These are phyloP conservation scores for Hephaestus fuliginosus DNA, from an alignment of 2,797 vertebrate species.

Conservation along the genomic window DNA sequence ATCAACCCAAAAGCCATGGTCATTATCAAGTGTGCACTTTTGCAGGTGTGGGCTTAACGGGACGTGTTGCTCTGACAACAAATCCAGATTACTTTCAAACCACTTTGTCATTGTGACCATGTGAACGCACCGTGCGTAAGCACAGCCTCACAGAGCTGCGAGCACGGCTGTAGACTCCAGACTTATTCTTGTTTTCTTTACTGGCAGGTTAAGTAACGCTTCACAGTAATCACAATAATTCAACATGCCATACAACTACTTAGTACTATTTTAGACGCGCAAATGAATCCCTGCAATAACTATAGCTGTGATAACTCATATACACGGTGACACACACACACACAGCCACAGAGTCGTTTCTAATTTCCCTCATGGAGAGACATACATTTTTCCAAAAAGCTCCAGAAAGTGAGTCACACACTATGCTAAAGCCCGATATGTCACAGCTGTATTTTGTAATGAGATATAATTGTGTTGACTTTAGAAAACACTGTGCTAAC, in stretches of 20 bases:
- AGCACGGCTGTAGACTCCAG: neutral
- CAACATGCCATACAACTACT: constrained; percentile 38
- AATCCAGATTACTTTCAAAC: too few relatives aligned
- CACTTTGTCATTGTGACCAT: neutral
- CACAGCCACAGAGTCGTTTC: neutral
- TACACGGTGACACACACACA: neutral
- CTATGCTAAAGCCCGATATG: constrained; percentile 4
- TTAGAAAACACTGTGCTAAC: constrained; percentile 2
- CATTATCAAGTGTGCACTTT: too few relatives aligned
- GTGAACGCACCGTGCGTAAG: neutral
- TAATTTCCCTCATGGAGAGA: constrained; percentile 2
- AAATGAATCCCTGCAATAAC: constrained; percentile 23
- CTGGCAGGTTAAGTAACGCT: constrained; percentile 45
- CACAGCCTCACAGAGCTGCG: constrained; percentile 4
- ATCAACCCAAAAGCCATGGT: too few relatives aligned
- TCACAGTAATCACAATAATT: constrained; percentile 50
- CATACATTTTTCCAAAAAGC: neutral
- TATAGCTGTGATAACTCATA: constrained; percentile 9
- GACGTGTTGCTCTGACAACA: too few relatives aligned
- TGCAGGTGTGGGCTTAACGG: too few relatives aligned
- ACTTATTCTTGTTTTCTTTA: constrained; percentile 1
- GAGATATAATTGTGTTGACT: constrained; percentile 19
- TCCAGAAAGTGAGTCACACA: neutral
- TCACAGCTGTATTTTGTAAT: constrained; percentile 36
- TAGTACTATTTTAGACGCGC: constrained; percentile 26